Evolutionary conservation across 2,888 invertebrate species (phyloP).

Genomic region (Epirrhoe tristata): DNA sequence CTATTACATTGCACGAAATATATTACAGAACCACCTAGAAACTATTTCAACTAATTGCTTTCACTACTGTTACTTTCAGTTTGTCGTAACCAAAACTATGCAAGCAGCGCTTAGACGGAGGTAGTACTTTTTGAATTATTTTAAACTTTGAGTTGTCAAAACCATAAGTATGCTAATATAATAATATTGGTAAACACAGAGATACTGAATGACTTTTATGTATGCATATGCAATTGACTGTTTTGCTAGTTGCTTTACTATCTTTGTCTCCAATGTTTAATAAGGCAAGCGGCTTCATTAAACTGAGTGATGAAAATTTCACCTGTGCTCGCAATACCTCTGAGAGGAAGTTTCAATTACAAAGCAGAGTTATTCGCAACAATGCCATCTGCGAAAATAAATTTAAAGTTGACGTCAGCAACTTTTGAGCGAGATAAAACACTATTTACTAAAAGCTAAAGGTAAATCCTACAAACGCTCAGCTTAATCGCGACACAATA

Average conservation of each 20-base stretch:
- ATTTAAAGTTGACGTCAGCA: constrained; percentile 4
- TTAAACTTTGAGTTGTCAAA: not conserved
- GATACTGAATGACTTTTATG: too few species aligned
- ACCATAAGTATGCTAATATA: too few species aligned
- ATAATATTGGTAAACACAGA: too few species aligned
- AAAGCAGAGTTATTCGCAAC: constrained; percentile 8
- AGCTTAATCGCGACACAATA: too few species aligned
- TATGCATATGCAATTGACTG: too few species aligned
- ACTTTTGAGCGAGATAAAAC: constrained; percentile 1
- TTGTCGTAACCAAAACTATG: constrained; percentile 9
- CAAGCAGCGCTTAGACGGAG: not conserved
- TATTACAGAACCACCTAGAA: constrained; percentile 17
- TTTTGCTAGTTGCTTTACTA: not conserved
- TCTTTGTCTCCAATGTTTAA: too few species aligned
- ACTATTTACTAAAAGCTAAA: too few species aligned
- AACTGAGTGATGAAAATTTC: constrained; percentile 14
- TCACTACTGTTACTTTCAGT: constrained; percentile 15
- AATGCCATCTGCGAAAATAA: constrained; percentile 11
- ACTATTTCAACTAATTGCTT: constrained; percentile 26
- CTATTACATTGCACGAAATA: constrained; percentile 23
- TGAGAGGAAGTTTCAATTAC: constrained; percentile 13
- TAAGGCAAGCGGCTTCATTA: not conserved
- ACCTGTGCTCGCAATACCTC: constrained; percentile 13
- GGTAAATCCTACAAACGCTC: too few species aligned
- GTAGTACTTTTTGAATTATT: not conserved